These are phyloP conservation scores for Zosterops japonicus DNA, from an alignment of 2,113 vertebrate genomes.

Conservation along the genomic window DNA sequence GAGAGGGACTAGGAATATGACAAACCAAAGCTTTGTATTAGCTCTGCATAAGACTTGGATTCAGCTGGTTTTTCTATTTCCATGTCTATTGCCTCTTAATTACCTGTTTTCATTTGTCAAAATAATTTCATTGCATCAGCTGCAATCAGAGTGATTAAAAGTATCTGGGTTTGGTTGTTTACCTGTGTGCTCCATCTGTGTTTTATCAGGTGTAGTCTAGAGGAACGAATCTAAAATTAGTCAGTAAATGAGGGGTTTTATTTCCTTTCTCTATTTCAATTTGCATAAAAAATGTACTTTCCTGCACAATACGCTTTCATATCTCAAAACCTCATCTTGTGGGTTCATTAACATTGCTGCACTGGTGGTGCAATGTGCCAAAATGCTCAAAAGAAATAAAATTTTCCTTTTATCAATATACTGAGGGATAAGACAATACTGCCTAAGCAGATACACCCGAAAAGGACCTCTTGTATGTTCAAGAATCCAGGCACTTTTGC, in stretches of 20 bases:
- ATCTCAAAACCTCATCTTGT: neutral
- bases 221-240: neutral
- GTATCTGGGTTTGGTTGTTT: neutral
- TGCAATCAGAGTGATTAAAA: neutral
- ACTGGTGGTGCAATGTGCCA: rapidly evolving
- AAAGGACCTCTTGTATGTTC: neutral
- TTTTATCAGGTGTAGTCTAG: neutral
- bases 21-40: neutral
- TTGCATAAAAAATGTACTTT: neutral
- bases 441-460: neutral
- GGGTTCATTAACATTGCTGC: neutral
- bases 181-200: neutral
- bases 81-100: neutral
- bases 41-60: neutral
- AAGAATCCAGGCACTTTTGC: neutral
- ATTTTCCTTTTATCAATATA: neutral
- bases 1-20: neutral
- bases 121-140: neutral
- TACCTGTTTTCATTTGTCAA: neutral
- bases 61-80: neutral
- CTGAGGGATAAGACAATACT: neutral
- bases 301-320: neutral
- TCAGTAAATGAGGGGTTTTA: neutral
- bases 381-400: neutral
- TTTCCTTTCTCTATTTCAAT: neutral